Evolutionary conservation across 2,113 vertebrate species (phyloP), one percentile per base, ranked within the genome.

Genomic region (Embiotoca jacksoni): DNA sequence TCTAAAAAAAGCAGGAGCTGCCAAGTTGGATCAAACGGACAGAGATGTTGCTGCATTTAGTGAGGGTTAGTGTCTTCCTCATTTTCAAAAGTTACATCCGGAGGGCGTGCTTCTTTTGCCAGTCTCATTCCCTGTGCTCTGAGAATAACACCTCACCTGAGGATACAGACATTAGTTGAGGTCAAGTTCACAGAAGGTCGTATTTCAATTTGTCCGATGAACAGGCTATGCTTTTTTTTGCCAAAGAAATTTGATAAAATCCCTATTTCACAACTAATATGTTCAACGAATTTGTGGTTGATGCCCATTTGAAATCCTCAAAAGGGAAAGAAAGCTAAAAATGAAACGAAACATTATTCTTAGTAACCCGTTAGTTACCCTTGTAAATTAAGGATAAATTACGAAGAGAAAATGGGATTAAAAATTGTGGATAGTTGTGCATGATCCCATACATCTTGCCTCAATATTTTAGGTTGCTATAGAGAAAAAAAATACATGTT

Each of bases 121-220:
- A 7, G 41, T 44, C 15, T 31, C 14, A 39, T 74, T 62, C 10
- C 11, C 16, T 37, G 33, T 58, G n/a, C 31, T 65, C n/a, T 1
- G 68, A 64, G 49, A 69, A 50, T 75, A 63, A 39, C 2, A 49
- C 5, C 5, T 74, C 36, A 32, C 4, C 9, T 46, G 57, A 76
- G 30, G 47, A 64, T 64, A 7, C 39, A 64, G 52, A 14, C 13
- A 9, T 7, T 1, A 58, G 30, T 32, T 67, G 7, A 70, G 39
- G n/a, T 36, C 66, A 8, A 36, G 0, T 50, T 35, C 3, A 23
- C 41, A 30, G 13, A 11, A 31, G 15, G 33, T 16, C 3, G 44
- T 23, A 31, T 59, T 72, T 50, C 4, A 16, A 1, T 41, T 69
- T 0, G 53, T 73, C 1, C 13, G 23, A 36, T 31, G 7, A 67